A percentile compares a stretch with the other conserved stretches of the same genome.
Evolutionary conservation across 2,113 vertebrate species (phyloP).

Genomic region (Ciconia boyciana): DNA sequence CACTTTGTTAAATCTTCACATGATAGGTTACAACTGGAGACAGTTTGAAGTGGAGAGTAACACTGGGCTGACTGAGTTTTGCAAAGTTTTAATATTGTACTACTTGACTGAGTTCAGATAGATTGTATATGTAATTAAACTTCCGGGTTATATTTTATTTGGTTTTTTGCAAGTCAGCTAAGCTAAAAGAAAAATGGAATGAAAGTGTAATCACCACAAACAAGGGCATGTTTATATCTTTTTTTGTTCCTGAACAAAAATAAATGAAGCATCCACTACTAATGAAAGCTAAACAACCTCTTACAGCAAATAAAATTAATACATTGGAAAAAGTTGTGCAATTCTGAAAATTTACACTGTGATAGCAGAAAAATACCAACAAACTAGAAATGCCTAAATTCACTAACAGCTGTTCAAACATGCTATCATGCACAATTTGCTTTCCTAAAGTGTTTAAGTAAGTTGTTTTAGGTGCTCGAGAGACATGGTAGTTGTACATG

Average conservation of each 20-base stretch:
- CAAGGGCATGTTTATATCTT: neutral
- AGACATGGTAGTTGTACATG: neutral
- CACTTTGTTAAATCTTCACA: neutral
- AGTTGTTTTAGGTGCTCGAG: neutral
- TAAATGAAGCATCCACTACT: neutral
- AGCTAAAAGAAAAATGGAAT: neutral
- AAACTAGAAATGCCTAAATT: neutral
- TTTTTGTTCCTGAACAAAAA: neutral
- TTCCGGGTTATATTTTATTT: neutral
- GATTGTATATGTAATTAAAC: neutral
- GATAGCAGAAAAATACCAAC: neutral
- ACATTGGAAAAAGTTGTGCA: neutral
- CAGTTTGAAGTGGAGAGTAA: neutral
- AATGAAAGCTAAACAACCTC: neutral
- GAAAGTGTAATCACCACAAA: neutral
- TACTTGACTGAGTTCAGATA: neutral
- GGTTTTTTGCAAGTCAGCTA: neutral
- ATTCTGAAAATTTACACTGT: neutral
- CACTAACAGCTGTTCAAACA: neutral
- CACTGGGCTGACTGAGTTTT: neutral
- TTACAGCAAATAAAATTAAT: neutral
- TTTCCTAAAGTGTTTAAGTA: neutral
- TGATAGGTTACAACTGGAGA: neutral
- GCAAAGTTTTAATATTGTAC: neutral
- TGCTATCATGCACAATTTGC: neutral